A percentile compares a stretch with the other conserved stretches of the same genome.
phyloP scores from a whole-genome alignment of 1,140 invertebrate species.

The Euura saliciscinereae region DNA sequence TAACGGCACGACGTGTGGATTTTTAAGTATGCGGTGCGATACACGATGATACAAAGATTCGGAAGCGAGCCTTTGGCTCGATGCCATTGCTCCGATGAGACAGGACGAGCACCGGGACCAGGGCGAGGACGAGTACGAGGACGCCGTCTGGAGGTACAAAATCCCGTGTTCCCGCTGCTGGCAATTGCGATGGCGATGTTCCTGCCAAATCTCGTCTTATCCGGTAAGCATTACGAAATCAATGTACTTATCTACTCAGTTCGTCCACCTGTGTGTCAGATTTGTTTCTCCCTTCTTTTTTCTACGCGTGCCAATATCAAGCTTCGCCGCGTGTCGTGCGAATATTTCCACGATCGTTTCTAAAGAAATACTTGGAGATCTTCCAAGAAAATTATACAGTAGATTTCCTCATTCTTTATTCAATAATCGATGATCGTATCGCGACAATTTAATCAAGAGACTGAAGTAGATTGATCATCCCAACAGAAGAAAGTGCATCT shows the following conservation, averaged over 20 bases:
- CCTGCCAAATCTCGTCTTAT: neutral
- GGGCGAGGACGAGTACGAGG: neutral
- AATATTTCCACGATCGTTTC: too few relatives aligned
- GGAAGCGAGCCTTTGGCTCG: conserved; percentile 3
- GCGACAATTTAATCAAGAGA: too few relatives aligned
- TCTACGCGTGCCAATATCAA: too few relatives aligned
- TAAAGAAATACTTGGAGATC: too few relatives aligned
- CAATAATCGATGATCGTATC: too few relatives aligned
- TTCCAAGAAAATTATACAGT: too few relatives aligned
- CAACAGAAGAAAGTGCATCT: too few relatives aligned
- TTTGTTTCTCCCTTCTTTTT: too few relatives aligned
- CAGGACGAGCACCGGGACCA: neutral
- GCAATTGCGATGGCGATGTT: neutral
- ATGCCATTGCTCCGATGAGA: neutral
- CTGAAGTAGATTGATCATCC: too few relatives aligned
- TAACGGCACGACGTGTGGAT: neutral
- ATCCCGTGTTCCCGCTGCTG: neutral
- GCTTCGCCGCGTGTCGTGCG: too few relatives aligned
- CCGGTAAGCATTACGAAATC: neutral
- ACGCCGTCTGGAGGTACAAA: neutral
- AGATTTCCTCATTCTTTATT: too few relatives aligned
- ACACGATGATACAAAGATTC: conserved; percentile 3
- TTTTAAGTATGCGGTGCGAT: neutral
- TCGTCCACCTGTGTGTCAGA: neutral
- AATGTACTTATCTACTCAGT: too few relatives aligned